A percentile compares a stretch with the other conserved stretches of the same genome.
phyloP scores from a whole-genome alignment of 2,113 vertebrate species.

The Centropristis striata region DNA sequence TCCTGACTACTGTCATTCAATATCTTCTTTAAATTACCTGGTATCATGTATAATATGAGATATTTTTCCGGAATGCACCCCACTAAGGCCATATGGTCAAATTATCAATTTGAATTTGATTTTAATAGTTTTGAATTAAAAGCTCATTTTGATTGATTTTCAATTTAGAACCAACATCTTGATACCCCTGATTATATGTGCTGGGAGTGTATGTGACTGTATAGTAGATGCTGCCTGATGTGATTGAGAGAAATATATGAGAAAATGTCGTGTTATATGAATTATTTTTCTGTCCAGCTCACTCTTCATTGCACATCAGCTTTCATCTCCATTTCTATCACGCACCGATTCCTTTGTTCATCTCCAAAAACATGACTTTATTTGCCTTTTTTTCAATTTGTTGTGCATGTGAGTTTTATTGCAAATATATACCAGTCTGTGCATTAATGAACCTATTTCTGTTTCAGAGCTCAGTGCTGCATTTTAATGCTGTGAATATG shows the following conservation, averaged over 20 bases:
- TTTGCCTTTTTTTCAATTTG: conserved; percentile 20
- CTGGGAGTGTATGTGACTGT: conserved; percentile 42
- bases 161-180: no score
- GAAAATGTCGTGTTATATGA: conserved; percentile 30
- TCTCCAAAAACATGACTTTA: conserved; percentile 31
- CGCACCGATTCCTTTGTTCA: conserved; percentile 40
- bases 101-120: no score
- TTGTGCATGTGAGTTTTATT: conserved; percentile 67
- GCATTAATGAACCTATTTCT: conserved; percentile 68
- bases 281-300: conserved; percentile 44
- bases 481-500: conserved; percentile 49
- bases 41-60: no score
- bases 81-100: no score
- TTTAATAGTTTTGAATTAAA: no score
- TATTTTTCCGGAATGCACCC: no score
- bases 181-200: background rate
- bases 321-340: conserved; percentile 50
- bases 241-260: conserved; percentile 46
- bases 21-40: no score
- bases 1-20: no score
- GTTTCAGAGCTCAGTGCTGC: conserved; percentile 64
- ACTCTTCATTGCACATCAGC: conserved; percentile 51
- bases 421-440: conserved; percentile 49
- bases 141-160: no score
- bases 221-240: conserved; percentile 48